Evolutionary conservation across 2,888 invertebrate genomes (phyloP).

Genomic region (Zaprionus bogoriensis): DNA sequence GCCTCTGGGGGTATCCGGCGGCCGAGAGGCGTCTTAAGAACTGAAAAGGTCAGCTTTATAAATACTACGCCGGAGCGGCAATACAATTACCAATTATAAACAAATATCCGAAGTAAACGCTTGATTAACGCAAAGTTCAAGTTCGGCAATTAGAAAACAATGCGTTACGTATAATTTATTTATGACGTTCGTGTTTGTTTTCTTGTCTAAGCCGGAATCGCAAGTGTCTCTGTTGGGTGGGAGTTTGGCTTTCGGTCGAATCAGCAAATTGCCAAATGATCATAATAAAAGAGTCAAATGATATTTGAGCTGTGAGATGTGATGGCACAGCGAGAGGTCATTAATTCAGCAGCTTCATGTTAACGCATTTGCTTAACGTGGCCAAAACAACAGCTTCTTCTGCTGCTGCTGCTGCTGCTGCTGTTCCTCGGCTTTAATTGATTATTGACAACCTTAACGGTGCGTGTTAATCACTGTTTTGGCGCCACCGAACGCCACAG

Average conservation of each 20-base stretch:
- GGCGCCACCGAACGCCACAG: slow-evolving; percentile 32
- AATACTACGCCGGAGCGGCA: slow-evolving; percentile 14
- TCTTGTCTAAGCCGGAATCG: slow-evolving; percentile 32
- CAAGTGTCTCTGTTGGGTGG: slow-evolving; percentile 16
- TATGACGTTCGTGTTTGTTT: slow-evolving; percentile 2
- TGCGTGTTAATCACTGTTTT: slow-evolving; percentile 48
- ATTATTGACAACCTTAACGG: slow-evolving; percentile 56
- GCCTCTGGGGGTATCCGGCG: slow-evolving; percentile 28
- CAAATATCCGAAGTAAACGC: slow-evolving; percentile 42
- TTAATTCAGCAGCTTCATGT: slow-evolving; percentile 41
- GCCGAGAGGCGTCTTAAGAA: slow-evolving; percentile 23
- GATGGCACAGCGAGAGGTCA: slow-evolving; percentile 32
- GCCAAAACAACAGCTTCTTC: slow-evolving; percentile 32
- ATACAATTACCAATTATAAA: slow-evolving; percentile 45
- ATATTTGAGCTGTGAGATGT: slow-evolving; percentile 28
- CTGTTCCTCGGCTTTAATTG: slow-evolving; percentile 43
- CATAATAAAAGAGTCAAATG: slow-evolving; percentile 16
- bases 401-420: slow-evolving; percentile 4
- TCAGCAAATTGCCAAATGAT: slow-evolving; percentile 32
- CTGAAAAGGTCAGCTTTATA: slow-evolving; percentile 41
- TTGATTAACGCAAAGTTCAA: slow-evolving; percentile 60
- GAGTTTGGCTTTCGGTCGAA: slow-evolving; percentile 28
- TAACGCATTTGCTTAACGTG: slow-evolving; percentile 48
- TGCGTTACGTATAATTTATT: slow-evolving; percentile 32
- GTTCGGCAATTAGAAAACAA: slow-evolving; percentile 43